Conservation (phyloP, 1,140 invertebrate genomes). For the Rhizoglyphus robini region DNA sequence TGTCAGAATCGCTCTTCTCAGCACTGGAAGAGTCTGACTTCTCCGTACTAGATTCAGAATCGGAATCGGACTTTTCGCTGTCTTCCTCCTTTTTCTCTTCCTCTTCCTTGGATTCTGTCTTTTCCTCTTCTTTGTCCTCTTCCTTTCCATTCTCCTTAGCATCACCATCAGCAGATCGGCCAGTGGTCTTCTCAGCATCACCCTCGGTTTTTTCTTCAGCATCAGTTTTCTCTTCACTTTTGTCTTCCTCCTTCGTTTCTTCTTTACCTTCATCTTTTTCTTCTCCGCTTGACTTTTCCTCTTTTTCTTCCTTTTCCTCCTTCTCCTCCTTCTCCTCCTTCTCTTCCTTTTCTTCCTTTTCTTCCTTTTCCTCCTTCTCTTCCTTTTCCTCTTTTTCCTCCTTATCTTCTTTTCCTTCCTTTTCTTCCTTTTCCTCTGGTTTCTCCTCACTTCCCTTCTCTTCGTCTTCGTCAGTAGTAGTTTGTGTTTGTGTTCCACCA, state of each 20-base stretch:
- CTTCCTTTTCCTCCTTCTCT: not conserved
- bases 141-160: slow-evolving; percentile 2
- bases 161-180: not conserved
- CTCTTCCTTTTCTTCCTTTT: not conserved
- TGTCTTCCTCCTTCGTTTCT: not conserved
- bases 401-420: not conserved
- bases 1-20: not conserved
- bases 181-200: not conserved
- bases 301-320: not conserved
- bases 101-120: not conserved
- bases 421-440: not conserved
- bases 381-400: not conserved
- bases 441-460: not conserved
- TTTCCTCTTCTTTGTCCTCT: slow-evolving; percentile 4
- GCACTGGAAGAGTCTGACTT: not conserved
- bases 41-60: not conserved
- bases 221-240: not conserved
- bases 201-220: not conserved
- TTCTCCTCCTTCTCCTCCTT: not conserved
- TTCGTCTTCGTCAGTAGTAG: not conserved
- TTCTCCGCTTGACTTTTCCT: not conserved
- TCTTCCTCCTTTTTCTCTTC: not conserved
- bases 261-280: not conserved
- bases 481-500: not conserved
- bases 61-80: not conserved